Conservation (phyloP, 2,888 invertebrate genomes). For the Julus scanicus region DNA sequence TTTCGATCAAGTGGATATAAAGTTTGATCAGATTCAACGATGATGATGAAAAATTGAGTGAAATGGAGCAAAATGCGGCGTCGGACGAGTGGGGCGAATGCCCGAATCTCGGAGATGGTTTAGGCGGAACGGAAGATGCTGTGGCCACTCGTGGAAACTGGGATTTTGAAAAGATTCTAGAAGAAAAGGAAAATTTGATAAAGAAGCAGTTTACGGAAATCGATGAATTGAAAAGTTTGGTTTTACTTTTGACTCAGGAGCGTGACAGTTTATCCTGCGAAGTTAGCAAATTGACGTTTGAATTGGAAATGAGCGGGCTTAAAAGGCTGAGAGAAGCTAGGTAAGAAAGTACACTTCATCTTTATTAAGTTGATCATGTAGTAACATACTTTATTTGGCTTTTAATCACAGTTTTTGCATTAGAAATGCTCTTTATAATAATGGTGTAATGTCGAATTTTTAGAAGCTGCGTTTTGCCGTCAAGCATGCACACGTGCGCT, state of each 20-base stretch:
- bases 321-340: conserved; percentile 58
- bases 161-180: conserved; percentile 29
- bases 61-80: neutral
- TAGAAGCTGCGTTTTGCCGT: neutral
- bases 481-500: neutral
- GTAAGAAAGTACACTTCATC: conserved; percentile 55
- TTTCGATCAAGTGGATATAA: neutral
- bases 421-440: neutral
- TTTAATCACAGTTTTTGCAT: neutral
- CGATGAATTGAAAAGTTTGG: conserved; percentile 53
- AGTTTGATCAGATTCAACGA: neutral
- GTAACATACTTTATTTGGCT: neutral
- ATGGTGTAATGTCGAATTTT: neutral
- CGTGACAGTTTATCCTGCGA: conserved; percentile 60
- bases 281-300: conserved; percentile 61
- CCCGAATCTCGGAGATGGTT: neutral
- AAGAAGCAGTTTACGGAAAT: conserved; percentile 55
- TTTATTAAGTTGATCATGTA: neutral
- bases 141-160: neutral
- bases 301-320: conserved; percentile 61
- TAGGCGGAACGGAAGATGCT: neutral
- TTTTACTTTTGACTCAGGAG: conserved; percentile 59
- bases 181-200: conserved; percentile 57
- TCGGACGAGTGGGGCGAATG: conserved; percentile 4
- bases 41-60: conserved; percentile 32